Base-by-base conservation (phyloP, 2,888 invertebrate species). In the Drosophila siamana region DNA sequence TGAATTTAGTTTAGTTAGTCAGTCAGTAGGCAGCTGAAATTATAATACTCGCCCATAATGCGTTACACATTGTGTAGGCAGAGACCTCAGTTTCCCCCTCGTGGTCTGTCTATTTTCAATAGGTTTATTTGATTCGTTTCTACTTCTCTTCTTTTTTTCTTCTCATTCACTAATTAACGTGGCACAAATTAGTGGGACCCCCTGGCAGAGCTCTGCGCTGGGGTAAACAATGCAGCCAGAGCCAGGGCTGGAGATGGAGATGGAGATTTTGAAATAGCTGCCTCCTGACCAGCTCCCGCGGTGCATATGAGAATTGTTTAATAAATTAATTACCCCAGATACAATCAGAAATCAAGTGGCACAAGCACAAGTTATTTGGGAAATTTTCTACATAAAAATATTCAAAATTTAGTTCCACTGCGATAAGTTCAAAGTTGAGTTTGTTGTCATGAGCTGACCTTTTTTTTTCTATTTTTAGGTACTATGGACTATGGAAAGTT, bases 11-110 rank as follows among this genome's bases (percentile, higher is more conserved):
- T 60, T 62, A 66, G 69, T 74, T 74, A 66, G 56, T 61, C 26
- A 43, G 56, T 52, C 69, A 50, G 50, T 46, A 69, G 77, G 73
- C 76, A 67, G 57, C 59, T 50, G 56, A 56, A 64, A 75, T 69
- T 75, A 82, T 76, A 63, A 71, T 79, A 33, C 11, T 11, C 55
- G 33, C 19, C 19, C 19, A 19, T 24, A 79, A 83, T 70, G 78
- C 75, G 82, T 72, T 81, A 70, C 75, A 78, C 47, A 67, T 78
- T 84, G 85, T 70, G 81, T 80, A 77, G 80, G 85, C 71, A 63
- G 79, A n/a, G n/a, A n/a, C n/a, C n/a, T n/a, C n/a, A n/a, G n/a
- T n/a, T n/a, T 22, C 30, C 50, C 52, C 43, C n/a, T 15, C 15
- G 19, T 11, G 1, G 33, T 15, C 55, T 24, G 24, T 51, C 13